Conservation (phyloP, 2,797 vertebrate species). For the Cirrhinus molitorella region DNA sequence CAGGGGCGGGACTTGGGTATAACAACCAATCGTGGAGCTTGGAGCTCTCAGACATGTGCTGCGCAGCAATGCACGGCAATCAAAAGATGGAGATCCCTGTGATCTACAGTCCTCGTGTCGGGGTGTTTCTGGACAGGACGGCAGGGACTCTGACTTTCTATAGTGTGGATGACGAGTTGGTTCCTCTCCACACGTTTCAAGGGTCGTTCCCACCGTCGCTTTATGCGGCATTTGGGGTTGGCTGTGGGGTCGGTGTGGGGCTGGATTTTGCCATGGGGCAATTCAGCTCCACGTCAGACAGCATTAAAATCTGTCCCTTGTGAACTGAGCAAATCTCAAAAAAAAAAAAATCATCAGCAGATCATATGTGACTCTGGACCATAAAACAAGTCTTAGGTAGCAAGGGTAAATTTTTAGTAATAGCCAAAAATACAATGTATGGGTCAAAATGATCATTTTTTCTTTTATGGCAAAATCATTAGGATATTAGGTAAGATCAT, state of each 20-base stretch:
- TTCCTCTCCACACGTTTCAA: constrained; percentile 75
- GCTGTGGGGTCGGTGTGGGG: constrained; percentile 80
- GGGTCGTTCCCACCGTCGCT: constrained; percentile 76
- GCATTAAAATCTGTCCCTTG: constrained; percentile 80
- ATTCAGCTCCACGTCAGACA: constrained; percentile 77
- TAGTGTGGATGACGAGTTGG: constrained; percentile 77
- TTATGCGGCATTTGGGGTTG: constrained; percentile 79
- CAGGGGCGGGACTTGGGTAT: constrained; percentile 79
- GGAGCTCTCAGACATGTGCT: constrained; percentile 83
- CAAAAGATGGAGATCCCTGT: constrained; percentile 78
- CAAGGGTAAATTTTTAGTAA: too few species aligned
- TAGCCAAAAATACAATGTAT: too few species aligned
- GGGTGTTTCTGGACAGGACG: constrained; percentile 75
- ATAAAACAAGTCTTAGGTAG: too few species aligned
- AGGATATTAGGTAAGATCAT: too few species aligned
- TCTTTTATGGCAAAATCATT: too few species aligned
- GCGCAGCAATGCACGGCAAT: constrained; percentile 79
- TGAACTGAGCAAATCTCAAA: constrained; percentile 51
- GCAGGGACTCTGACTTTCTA: constrained; percentile 74
- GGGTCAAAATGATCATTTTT: too few species aligned
- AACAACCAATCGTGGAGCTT: constrained; percentile 83
- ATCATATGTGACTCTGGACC: too few species aligned
- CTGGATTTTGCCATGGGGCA: constrained; percentile 82
- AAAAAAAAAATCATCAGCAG: neutral
- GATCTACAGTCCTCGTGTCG: constrained; percentile 80